phyloP scores from a whole-genome alignment of 2,888 invertebrate genomes.

The Cecidostiba fungosa region DNA sequence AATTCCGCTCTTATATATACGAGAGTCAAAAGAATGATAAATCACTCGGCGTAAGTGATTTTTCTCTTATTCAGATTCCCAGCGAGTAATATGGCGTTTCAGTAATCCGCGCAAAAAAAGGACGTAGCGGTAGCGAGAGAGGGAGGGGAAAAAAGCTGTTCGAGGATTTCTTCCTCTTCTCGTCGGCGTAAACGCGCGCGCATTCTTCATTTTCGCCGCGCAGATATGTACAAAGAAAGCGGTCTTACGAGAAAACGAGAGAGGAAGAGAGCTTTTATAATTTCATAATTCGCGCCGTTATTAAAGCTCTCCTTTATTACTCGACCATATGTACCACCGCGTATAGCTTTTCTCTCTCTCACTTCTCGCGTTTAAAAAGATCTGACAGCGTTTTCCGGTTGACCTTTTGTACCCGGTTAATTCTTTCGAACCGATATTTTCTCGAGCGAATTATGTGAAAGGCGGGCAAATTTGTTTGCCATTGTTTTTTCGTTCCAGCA shows the following conservation, averaged over 20 bases:
- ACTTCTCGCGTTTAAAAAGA: slow-evolving; percentile 42
- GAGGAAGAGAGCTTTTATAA: slow-evolving; percentile 29
- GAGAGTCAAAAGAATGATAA: background rate
- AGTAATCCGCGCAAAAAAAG: slow-evolving; percentile 10
- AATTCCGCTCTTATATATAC: background rate
- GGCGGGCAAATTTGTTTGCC: slow-evolving; percentile 41
- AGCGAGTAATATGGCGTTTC: slow-evolving; percentile 10
- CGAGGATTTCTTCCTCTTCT: background rate
- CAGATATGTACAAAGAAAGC: slow-evolving; percentile 29
- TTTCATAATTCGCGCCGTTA: slow-evolving; percentile 56
- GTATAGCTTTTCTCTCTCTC: background rate
- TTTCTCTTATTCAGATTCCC: slow-evolving; percentile 24
- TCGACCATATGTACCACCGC: background rate
- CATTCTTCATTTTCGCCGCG: slow-evolving; percentile 17
- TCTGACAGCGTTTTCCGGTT: slow-evolving; percentile 31
- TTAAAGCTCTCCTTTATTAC: slow-evolving; percentile 56
- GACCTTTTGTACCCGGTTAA: slow-evolving; percentile 48
- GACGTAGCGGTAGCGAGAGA: background rate
- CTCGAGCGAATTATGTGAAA: background rate
- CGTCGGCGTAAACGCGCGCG: background rate
- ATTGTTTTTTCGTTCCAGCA: slow-evolving; percentile 7
- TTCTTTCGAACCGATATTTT: slow-evolving; percentile 55
- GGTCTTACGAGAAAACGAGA: background rate
- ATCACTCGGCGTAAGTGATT: slow-evolving; percentile 16
- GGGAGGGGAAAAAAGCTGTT: background rate